These are phyloP conservation scores for Nyctibius bracteatus DNA, from an alignment of 2,113 vertebrate genomes.

Conservation along the genomic window DNA sequence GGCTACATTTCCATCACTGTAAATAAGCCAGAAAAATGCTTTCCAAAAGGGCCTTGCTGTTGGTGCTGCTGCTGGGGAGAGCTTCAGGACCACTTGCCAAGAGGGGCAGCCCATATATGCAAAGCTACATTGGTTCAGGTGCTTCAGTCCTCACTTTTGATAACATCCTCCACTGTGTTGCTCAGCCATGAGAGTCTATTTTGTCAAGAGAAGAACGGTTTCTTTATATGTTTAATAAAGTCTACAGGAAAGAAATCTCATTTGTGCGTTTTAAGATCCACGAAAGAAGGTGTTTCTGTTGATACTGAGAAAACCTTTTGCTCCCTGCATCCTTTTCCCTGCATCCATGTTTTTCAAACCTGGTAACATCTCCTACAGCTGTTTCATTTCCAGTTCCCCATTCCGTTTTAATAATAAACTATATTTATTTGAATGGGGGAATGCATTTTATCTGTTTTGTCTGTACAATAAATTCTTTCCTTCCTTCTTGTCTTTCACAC, in stretches of 20 bases:
- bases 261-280: background rate
- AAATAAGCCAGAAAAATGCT: background rate
- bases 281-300: background rate
- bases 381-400: background rate
- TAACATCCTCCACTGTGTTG: background rate
- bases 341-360: background rate
- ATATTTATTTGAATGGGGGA: rapidly evolving
- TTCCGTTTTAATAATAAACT: no score
- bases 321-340: background rate
- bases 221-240: background rate
- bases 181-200: background rate
- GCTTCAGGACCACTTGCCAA: background rate
- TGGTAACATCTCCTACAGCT: background rate
- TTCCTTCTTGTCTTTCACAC: background rate
- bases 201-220: background rate
- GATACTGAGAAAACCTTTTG: background rate
- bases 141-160: background rate
- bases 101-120: rapidly evolving
- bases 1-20: background rate
- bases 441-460: background rate
- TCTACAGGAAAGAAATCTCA: background rate
- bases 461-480: background rate
- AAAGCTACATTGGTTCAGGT: background rate
- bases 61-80: background rate
- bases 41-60: background rate